phyloP scores from a whole-genome alignment of 1,140 invertebrate species.

The Holcopasites calliopsidis region DNA sequence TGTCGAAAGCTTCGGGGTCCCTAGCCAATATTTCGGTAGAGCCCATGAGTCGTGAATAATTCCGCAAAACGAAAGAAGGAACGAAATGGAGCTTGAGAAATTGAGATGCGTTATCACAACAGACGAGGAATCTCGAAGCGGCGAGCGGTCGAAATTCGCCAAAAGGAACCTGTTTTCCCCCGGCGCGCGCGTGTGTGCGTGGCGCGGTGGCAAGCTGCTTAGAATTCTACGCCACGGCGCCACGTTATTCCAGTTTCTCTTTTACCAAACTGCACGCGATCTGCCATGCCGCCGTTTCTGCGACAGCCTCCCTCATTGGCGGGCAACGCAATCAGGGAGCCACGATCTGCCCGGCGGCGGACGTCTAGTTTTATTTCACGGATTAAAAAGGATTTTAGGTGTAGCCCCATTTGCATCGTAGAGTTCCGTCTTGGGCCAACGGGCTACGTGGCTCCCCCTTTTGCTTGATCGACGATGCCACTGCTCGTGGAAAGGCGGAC shows the following conservation, averaged over 20 bases:
- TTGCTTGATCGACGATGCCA: neutral
- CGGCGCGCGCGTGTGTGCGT: neutral
- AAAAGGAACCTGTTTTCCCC: conserved; percentile 56
- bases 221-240: conserved; percentile 47
- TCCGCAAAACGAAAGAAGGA: no score
- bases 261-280: conserved; percentile 45
- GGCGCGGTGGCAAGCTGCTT: conserved; percentile 24
- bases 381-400: conserved; percentile 36
- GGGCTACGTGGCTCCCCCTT: neutral
- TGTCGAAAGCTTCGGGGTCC: no score
- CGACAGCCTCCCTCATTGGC: conserved; percentile 13
- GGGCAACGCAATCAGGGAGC: conserved; percentile 12
- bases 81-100: neutral
- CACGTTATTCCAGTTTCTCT: conserved; percentile 58
- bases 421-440: neutral
- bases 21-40: no score
- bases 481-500: no score
- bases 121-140: neutral
- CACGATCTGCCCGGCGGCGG: neutral
- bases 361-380: conserved; percentile 1
- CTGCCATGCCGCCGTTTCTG: conserved; percentile 4
- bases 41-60: no score
- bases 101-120: neutral
- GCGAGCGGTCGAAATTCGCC: conserved; percentile 38
- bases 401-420: conserved; percentile 27